Evolutionary conservation across 1,140 invertebrate genomes (phyloP).

Genomic region (Phthorimaea operculella): DNA sequence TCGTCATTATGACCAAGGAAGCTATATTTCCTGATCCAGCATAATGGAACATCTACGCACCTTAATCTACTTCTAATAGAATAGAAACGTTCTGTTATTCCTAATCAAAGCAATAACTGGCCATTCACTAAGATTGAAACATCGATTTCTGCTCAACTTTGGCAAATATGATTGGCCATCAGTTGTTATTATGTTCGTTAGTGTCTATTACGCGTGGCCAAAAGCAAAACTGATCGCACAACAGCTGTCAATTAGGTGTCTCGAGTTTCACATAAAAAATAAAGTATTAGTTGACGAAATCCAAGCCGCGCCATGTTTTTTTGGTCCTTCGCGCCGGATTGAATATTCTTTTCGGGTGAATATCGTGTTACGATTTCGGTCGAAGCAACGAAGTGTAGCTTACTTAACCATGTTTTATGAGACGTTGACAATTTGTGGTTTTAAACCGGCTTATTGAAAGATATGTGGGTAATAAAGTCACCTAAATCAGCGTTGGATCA

Average conservation of each 20-base stretch:
- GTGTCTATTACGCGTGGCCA: constrained; percentile 8
- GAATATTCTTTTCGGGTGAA: constrained; percentile 22
- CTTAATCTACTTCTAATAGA: too few relatives aligned
- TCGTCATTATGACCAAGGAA: neutral
- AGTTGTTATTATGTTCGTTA: neutral
- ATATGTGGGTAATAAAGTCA: too few relatives aligned
- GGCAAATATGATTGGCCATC: neutral
- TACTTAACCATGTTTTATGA: neutral
- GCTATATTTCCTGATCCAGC: neutral
- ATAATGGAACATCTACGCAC: neutral
- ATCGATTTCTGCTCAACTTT: neutral
- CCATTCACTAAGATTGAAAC: neutral
- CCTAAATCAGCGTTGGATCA: too few relatives aligned
- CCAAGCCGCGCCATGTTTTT: constrained; percentile 23
- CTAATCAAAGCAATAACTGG: neutral
- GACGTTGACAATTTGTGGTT: neutral
- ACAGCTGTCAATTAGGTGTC: constrained; percentile 21
- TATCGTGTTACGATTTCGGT: constrained; percentile 33
- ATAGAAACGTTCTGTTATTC: neutral
- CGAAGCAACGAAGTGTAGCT: constrained; percentile 12
- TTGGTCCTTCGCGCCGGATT: constrained; percentile 28
- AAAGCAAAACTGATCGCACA: constrained; percentile 17
- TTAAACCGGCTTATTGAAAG: neutral
- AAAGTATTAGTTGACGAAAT: constrained; percentile 13
- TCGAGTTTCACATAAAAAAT: constrained; percentile 21